Conservation (phyloP, 2,888 invertebrate species). For the Andrena fulva region DNA sequence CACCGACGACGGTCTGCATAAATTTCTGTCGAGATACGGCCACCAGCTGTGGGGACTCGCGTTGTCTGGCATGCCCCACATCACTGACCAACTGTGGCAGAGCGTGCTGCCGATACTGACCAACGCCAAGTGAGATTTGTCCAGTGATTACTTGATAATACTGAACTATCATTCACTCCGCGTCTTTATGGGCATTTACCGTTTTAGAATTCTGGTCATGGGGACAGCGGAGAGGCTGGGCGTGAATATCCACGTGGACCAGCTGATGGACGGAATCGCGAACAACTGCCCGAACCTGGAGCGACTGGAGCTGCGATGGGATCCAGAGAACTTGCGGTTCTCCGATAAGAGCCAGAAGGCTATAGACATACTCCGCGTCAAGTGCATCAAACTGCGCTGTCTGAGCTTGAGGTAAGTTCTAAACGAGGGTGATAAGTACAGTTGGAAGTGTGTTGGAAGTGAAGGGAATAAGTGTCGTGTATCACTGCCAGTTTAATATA, state of each 20-base stretch:
- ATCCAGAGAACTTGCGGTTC: slow-evolving; percentile 98
- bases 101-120: slow-evolving; percentile 95
- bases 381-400: slow-evolving; percentile 96
- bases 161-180: neutral
- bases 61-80: slow-evolving; percentile 98
- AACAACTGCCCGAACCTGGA: slow-evolving; percentile 95
- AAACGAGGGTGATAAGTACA: neutral
- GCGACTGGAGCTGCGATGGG: slow-evolving; percentile 98
- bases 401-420: slow-evolving; percentile 93
- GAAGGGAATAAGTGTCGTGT: neutral
- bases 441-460: too few species aligned
- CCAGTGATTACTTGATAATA: neutral
- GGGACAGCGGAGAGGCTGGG: slow-evolving; percentile 98
- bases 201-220: slow-evolving; percentile 95
- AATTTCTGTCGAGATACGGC: slow-evolving; percentile 96
- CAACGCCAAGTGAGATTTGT: slow-evolving; percentile 92
- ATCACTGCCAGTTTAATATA: slow-evolving; percentile 7
- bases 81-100: slow-evolving; percentile 99
- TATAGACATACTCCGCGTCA: slow-evolving; percentile 97
- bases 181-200: neutral
- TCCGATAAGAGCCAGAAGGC: slow-evolving; percentile 99
- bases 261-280: slow-evolving; percentile 98
- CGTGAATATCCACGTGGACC: slow-evolving; percentile 98
- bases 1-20: slow-evolving; percentile 95
- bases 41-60: slow-evolving; percentile 94